Base-by-base conservation (phyloP, 2,113 vertebrate genomes). In the Laterallus jamaicensis region DNA sequence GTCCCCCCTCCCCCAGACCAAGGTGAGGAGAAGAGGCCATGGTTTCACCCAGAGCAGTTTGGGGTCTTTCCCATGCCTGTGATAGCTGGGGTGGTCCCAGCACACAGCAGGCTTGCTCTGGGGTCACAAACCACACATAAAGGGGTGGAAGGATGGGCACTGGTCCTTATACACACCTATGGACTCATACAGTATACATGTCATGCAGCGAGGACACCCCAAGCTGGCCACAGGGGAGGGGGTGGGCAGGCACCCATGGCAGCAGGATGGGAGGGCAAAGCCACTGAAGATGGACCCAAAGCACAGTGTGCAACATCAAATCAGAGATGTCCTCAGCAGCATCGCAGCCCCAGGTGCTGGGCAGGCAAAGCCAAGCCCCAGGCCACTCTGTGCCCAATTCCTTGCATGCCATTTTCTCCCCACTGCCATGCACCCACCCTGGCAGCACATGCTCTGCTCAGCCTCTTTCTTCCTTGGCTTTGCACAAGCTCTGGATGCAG, bases 241-340 rank as follows among this genome's bases (percentile, higher is more conserved):
- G 32, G 54, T 8, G 39, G 39, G 39, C 64, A 85, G 70, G 76
- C 35, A 35, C 59, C 35, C 1, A 0, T 1, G 4, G 70, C 85
- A 67, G 47, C 2, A 28, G n/a, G 31, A 15, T 3, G 10, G 56
- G 50, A 15, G 35, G 35, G 24, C 0, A 1, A 71, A 37, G 54
- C 55, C 82, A 69, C 37, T 4, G 0, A 32, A 49, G 40, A 32
- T 6, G 15, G 42, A 21, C 47, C 4, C 0, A 0, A 80, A 52
- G 62, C 2, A 1, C 2, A 19, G 64, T 3, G 5, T 44, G 37
- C 15, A 20, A 2, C 3, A 26, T 31, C 5, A 11, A 56, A 69
- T 20, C 82, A 58, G 21, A 2, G 1, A 12, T 37, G 39, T 50
- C 50, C 59, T 70, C 39, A 6, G 64, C 37, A 74, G 20, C 50